Conservation (phyloP, 2,113 vertebrate genomes). For the Megatriorchis doriae region DNA sequence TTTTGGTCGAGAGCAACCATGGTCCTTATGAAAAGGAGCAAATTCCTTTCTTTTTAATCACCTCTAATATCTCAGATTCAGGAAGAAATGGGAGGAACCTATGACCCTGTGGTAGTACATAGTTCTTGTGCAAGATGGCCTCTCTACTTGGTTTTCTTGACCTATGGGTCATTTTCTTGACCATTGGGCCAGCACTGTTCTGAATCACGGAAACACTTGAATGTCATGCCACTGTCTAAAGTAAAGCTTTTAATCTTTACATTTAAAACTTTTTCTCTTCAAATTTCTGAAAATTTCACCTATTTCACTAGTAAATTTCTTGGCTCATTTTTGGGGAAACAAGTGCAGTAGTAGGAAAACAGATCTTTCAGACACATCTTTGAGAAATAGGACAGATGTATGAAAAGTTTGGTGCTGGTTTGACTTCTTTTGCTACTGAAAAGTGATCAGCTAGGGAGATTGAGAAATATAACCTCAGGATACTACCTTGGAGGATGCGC, state of each 20-base stretch:
- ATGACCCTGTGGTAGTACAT: not conserved
- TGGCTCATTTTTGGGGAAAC: not conserved
- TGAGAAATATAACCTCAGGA: not conserved
- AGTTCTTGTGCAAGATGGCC: not conserved
- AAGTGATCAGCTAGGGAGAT: not conserved
- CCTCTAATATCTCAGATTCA: not conserved
- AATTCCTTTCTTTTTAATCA: not conserved
- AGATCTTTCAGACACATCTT: not conserved
- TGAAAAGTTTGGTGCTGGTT: not conserved
- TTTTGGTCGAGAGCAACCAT: not conserved
- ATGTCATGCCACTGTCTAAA: not conserved
- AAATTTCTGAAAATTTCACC: not conserved
- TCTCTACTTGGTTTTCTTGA: not conserved
- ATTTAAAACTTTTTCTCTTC: not conserved
- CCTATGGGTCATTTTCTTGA: too few relatives aligned
- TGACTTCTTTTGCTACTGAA: constrained; percentile 3
- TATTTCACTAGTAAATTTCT: not conserved
- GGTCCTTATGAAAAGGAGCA: not conserved
- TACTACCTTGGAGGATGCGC: not conserved
- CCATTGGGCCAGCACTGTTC: not conserved
- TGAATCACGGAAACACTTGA: not conserved
- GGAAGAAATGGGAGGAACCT: not conserved
- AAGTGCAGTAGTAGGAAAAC: not conserved
- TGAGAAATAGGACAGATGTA: not conserved
- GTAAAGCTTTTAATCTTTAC: not conserved